Percentiles rank a stretch among this genome's conserved stretches.
These are phyloP conservation scores for Saccopteryx bilineata DNA, from an alignment of 2,113 vertebrate genomes.

Conservation along the genomic window DNA sequence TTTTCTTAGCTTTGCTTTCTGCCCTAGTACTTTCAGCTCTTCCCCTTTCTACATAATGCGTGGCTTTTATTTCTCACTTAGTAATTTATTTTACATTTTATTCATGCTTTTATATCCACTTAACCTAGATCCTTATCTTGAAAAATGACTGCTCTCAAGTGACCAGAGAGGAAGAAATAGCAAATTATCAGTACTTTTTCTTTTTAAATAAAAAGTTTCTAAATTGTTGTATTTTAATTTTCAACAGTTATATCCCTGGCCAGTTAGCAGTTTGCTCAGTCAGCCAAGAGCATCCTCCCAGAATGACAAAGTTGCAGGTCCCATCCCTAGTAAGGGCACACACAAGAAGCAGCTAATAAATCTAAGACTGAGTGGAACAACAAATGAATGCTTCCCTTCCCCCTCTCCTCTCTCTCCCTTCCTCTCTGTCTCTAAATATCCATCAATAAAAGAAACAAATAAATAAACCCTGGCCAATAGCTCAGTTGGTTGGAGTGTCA, in stretches of 20 bases:
- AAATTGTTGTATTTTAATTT: conserved; percentile 38
- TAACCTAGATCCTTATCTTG: conserved; percentile 70
- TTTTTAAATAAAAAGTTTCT: neutral
- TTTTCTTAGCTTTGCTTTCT: conserved; percentile 60
- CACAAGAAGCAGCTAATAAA: too few relatives aligned
- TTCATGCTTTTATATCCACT: conserved; percentile 60
- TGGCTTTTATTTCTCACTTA: conserved; percentile 69
- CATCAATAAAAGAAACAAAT: too few relatives aligned
- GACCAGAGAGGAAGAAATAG: conserved; percentile 47
- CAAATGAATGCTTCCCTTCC: too few relatives aligned
- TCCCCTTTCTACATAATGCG: conserved; percentile 67
- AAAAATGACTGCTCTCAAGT: conserved; percentile 52
- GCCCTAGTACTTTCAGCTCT: conserved; percentile 50
- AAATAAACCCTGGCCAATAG: too few relatives aligned
- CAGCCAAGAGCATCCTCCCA: too few relatives aligned
- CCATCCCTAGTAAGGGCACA: too few relatives aligned
- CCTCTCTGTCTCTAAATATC: too few relatives aligned
- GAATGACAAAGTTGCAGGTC: too few relatives aligned
- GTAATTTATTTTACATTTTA: conserved; percentile 73
- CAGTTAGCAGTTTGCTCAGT: too few relatives aligned
- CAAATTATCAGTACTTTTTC: neutral
- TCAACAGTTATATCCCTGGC: neutral
- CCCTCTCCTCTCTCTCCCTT: too few relatives aligned
- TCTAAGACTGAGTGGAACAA: too few relatives aligned
- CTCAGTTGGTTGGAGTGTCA: too few relatives aligned